Evolutionary conservation across 1,140 invertebrate genomes (phyloP).

Genomic region (Lanistes nyassanus): DNA sequence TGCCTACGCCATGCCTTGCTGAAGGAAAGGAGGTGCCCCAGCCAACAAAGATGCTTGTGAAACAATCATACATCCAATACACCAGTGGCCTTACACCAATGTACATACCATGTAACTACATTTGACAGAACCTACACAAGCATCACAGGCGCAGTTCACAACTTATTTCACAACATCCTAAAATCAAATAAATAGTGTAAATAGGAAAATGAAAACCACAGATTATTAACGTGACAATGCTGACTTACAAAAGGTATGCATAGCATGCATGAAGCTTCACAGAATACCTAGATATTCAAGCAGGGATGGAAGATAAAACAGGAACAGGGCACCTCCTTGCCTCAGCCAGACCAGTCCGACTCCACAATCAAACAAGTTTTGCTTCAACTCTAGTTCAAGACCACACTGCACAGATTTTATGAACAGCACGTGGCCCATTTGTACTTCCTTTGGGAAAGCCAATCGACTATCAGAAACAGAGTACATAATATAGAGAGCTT

Average conservation of each 20-base stretch:
- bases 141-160: background rate
- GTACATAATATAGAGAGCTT: constrained; percentile 31
- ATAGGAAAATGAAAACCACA: background rate
- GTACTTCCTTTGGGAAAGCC: constrained; percentile 22
- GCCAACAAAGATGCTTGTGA: background rate
- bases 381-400: background rate
- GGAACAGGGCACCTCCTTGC: background rate
- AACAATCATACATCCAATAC: background rate
- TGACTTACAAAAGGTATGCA: background rate
- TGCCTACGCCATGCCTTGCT: background rate
- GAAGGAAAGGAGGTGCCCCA: constrained; percentile 17
- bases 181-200: constrained; percentile 4
- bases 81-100: background rate
- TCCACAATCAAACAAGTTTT: background rate
- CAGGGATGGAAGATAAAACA: background rate
- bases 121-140: background rate
- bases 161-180: background rate
- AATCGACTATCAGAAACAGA: constrained; percentile 13
- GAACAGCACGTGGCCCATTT: background rate
- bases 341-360: no score
- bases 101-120: no score
- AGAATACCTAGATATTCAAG: background rate
- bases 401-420: background rate
- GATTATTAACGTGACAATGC: constrained; percentile 6
- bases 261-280: background rate